Percentiles rank a stretch among this genome's conserved stretches.
Evolutionary conservation across 2,113 vertebrate genomes (phyloP).

Genomic region (Pollimyrus isidori): DNA sequence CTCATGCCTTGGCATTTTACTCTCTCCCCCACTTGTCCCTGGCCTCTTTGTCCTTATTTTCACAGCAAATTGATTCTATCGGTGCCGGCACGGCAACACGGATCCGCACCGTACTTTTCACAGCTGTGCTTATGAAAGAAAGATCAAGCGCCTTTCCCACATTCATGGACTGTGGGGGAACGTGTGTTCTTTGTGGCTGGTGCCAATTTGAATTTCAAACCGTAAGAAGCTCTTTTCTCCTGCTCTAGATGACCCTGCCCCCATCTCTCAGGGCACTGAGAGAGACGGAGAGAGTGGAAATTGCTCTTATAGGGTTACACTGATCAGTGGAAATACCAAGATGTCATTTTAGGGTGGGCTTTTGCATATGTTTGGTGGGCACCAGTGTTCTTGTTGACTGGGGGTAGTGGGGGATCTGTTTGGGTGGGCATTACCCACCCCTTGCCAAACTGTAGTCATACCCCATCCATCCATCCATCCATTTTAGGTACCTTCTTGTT

Average conservation of each 20-base stretch:
- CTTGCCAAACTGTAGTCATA: neutral
- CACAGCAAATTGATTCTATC: slow-evolving; percentile 36
- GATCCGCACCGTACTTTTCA: slow-evolving; percentile 9
- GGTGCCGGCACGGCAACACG: slow-evolving; percentile 12
- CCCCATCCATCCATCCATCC: neutral
- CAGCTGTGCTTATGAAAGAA: slow-evolving; percentile 29
- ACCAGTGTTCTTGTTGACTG: neutral
- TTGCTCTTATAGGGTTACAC: neutral
- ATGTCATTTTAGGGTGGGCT: neutral
- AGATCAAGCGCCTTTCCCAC: neutral
- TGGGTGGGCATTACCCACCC: neutral
- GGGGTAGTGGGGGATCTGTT: neutral
- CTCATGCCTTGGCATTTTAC: neutral
- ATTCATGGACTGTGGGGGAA: neutral
- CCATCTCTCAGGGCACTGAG: neutral
- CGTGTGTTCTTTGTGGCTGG: slow-evolving; percentile 15
- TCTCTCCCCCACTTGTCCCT: neutral
- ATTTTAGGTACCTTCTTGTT: neutral
- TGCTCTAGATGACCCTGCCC: neutral
- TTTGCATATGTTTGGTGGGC: neutral
- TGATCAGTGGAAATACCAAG: neutral
- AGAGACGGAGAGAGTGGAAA: neutral
- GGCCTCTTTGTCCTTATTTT: slow-evolving; percentile 24
- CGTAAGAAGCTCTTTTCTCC: slow-evolving; percentile 11
- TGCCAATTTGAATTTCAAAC: slow-evolving; percentile 33